Percentiles rank a stretch among this genome's conserved stretches.
Conservation (phyloP, 2,113 vertebrate genomes). For the Varanus salvator region DNA sequence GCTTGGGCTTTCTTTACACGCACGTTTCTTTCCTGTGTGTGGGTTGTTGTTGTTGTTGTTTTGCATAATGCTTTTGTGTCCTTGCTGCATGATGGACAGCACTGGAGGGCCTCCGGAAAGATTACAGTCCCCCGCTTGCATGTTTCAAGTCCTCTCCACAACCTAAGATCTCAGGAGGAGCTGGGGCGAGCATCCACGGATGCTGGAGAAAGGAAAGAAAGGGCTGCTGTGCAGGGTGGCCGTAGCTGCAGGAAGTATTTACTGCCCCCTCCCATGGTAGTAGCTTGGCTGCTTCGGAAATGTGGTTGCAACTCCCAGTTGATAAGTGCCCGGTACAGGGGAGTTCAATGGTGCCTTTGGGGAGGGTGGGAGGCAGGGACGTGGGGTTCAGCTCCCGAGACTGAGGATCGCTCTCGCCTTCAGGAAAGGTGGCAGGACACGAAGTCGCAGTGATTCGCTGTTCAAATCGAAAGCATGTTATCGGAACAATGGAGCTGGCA, state of each 20-base stretch:
- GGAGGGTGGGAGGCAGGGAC: background rate
- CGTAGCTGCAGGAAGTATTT: background rate
- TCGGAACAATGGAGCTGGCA: constrained; percentile 63
- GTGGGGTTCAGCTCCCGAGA: background rate
- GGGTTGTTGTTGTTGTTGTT: background rate
- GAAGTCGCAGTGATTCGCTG: constrained; percentile 16
- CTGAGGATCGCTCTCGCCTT: no score
- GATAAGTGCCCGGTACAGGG: constrained; percentile 3
- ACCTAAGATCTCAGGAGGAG: background rate
- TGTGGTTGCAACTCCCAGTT: constrained; percentile 27
- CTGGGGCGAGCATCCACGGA: background rate
- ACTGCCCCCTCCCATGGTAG: background rate
- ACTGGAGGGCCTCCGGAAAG: constrained; percentile 11
- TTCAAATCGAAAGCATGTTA: background rate
- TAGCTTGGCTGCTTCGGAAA: constrained; percentile 48
- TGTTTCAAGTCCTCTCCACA: background rate
- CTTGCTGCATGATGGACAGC: constrained; percentile 53
- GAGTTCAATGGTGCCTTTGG: background rate
- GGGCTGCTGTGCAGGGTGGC: constrained; percentile 46
- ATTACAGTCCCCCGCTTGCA: fast-evolving
- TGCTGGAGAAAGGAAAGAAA: background rate
- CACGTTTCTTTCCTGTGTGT: background rate
- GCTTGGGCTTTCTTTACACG: background rate
- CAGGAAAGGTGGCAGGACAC: background rate
- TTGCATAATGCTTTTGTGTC: constrained; percentile 60